phyloP scores from a whole-genome alignment of 2,888 invertebrate species.

The Stictocephala bisonia region DNA sequence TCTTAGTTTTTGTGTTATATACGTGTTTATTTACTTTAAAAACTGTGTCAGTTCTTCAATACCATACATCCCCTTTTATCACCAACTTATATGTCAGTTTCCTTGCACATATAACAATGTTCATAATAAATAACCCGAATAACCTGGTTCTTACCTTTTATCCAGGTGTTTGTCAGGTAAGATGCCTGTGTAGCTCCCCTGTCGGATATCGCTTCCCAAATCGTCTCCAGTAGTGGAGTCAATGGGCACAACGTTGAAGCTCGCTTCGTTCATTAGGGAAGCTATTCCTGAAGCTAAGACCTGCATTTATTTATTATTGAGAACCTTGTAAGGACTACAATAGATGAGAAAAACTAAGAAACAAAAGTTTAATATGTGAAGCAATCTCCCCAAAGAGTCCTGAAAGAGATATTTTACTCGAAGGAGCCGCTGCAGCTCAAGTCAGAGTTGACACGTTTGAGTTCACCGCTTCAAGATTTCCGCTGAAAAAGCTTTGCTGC shows the following conservation, averaged over 20 bases:
- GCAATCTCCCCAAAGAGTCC: constrained; percentile 47
- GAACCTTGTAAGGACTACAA: constrained; percentile 68
- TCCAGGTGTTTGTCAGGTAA: too few species aligned
- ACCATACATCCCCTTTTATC: too few species aligned
- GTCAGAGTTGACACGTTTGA: constrained; percentile 58
- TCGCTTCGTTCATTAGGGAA: constrained; percentile 84
- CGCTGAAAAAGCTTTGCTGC: constrained; percentile 80
- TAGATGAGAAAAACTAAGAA: constrained; percentile 69
- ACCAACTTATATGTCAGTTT: too few species aligned
- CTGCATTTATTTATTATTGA: constrained; percentile 84
- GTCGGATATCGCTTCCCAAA: constrained; percentile 83
- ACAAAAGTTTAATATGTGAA: constrained; percentile 68
- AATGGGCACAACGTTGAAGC: constrained; percentile 92
- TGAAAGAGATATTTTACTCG: too few species aligned
- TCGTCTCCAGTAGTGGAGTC: constrained; percentile 79
- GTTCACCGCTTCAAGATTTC: constrained; percentile 77
- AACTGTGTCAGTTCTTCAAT: too few species aligned
- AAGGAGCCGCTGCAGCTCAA: constrained; percentile 31
- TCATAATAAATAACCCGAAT: too few species aligned
- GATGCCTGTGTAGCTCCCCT: constrained; percentile 82
- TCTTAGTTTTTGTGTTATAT: too few species aligned
- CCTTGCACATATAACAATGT: too few species aligned
- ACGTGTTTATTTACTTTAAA: too few species aligned
- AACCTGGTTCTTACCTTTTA: too few species aligned
- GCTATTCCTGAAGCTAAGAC: constrained; percentile 80